Percentiles rank a stretch among this genome's conserved stretches.
Evolutionary conservation across 2,888 invertebrate species (phyloP).

Genomic region (Strigamia crassipes): DNA sequence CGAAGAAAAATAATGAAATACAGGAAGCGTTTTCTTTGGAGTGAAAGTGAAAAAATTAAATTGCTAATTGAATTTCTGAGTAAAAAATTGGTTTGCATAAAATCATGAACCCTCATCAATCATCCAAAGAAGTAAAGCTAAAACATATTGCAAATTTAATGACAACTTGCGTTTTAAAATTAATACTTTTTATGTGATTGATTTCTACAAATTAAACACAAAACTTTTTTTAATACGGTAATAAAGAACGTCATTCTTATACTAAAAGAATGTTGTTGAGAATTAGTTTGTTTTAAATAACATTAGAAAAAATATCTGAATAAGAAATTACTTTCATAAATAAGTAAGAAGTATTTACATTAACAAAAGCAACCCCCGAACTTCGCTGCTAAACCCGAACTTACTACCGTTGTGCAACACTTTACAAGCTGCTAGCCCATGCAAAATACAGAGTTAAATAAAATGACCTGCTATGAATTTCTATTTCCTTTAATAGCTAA

Average conservation of each 20-base stretch:
- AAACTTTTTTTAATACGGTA: neutral
- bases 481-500: no score
- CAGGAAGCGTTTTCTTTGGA: neutral
- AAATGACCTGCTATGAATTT: no score
- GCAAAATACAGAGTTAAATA: no score
- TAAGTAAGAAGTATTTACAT: no score
- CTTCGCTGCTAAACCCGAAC: neutral
- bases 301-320: no score
- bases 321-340: no score
- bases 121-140: neutral
- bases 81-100: conserved; percentile 25
- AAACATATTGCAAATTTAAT: conserved; percentile 19
- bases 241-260: no score
- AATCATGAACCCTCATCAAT: conserved; percentile 24
- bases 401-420: neutral
- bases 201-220: neutral
- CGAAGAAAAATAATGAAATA: conserved; percentile 13
- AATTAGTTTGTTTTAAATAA: no score
- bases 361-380: neutral
- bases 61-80: conserved; percentile 15
- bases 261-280: no score
- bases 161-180: conserved; percentile 8
- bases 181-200: neutral
- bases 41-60: conserved; percentile 18
- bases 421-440: no score